phyloP scores from a whole-genome alignment of 2,113 vertebrate genomes.

The Seriola aureovittata region DNA sequence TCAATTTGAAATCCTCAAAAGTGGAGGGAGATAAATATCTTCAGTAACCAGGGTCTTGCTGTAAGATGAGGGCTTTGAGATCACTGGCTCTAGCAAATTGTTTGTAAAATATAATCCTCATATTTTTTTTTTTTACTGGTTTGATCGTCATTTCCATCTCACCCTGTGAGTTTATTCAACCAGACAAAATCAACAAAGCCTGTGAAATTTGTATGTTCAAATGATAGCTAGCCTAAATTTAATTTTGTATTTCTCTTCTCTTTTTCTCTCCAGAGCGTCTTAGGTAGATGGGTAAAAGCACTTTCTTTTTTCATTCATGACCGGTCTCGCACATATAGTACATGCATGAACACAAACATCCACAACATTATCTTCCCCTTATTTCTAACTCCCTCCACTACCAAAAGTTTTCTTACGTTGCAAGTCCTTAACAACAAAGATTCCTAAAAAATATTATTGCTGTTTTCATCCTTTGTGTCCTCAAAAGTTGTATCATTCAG shows the following conservation, averaged over 20 bases:
- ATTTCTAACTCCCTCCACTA: slow-evolving; percentile 57
- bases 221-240: slow-evolving; percentile 22
- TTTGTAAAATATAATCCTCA: slow-evolving; percentile 32
- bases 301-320: slow-evolving; percentile 48
- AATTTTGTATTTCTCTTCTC: slow-evolving; percentile 37
- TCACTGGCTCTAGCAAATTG: slow-evolving; percentile 25
- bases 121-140: slow-evolving; percentile 42
- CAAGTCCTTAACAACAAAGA: slow-evolving; percentile 52
- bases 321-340: slow-evolving; percentile 65
- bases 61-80: slow-evolving; percentile 21
- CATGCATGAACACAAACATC: slow-evolving; percentile 53
- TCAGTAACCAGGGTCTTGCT: slow-evolving; percentile 36
- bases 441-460: slow-evolving; percentile 54
- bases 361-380: slow-evolving; percentile 75
- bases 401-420: slow-evolving; percentile 47
- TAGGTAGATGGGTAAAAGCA: slow-evolving; percentile 47
- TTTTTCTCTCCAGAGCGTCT: slow-evolving; percentile 41
- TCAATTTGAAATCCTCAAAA: slow-evolving; percentile 66
- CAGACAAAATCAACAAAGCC: slow-evolving; percentile 55
- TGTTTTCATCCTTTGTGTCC: slow-evolving; percentile 70
- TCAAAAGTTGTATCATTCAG: slow-evolving; percentile 58
- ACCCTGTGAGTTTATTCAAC: slow-evolving; percentile 80
- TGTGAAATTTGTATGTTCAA: slow-evolving; percentile 35
- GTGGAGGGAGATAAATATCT: slow-evolving; percentile 56
- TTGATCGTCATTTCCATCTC: slow-evolving; percentile 59